phyloP scores from a whole-genome alignment of 2,113 vertebrate genomes.

The Daphoenositta chrysoptera region DNA sequence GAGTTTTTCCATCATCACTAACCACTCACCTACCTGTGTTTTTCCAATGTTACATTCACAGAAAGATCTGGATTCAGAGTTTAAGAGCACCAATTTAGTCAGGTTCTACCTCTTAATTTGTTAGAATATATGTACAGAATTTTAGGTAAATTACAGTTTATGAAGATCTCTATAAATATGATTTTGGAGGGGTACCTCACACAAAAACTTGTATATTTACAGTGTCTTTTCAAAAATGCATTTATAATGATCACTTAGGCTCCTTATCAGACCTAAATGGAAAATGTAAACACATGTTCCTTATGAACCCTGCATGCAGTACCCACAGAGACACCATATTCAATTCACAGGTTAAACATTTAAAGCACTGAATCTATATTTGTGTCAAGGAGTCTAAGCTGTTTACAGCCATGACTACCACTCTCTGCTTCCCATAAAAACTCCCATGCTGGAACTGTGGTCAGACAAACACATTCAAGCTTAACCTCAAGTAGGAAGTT shows the following conservation, averaged over 20 bases:
- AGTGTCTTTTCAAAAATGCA: neutral
- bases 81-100: neutral
- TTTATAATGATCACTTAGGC: neutral
- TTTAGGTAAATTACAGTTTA: neutral
- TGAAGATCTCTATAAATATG: neutral
- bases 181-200: neutral
- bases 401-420: constrained; percentile 21
- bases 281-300: neutral
- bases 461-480: neutral
- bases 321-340: neutral
- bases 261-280: neutral
- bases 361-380: neutral
- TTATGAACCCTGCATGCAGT: neutral
- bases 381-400: neutral
- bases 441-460: neutral
- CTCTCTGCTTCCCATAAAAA: neutral
- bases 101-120: neutral
- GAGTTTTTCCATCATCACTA: neutral
- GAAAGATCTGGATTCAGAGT: neutral
- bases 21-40: neutral
- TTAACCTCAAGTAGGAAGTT: neutral
- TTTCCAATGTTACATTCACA: neutral
- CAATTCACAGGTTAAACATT: neutral
- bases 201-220: neutral
- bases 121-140: neutral